These are phyloP conservation scores for Engystomops pustulosus DNA, from an alignment of 2,113 vertebrate species.

Conservation along the genomic window DNA sequence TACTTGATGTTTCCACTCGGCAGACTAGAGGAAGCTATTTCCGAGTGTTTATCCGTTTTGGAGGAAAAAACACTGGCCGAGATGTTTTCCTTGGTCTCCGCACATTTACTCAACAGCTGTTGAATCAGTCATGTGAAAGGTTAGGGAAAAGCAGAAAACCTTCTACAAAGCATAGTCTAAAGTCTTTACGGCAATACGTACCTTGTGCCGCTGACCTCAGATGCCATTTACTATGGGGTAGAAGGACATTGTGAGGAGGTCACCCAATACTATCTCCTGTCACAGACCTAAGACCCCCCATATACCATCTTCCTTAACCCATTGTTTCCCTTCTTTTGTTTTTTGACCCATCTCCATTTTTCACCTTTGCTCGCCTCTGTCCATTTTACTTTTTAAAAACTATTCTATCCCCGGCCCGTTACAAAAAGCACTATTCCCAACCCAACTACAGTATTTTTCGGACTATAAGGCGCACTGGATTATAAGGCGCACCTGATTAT, in stretches of 20 bases:
- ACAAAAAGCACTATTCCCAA: too few relatives aligned
- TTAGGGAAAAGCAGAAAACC: not conserved
- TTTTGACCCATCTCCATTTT: too few relatives aligned
- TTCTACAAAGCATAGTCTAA: not conserved
- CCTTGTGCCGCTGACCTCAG: not conserved
- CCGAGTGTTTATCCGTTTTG: constrained; percentile 4
- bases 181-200: not conserved
- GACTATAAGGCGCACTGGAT: too few relatives aligned
- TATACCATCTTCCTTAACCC: too few relatives aligned
- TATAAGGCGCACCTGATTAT: too few relatives aligned
- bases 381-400: too few relatives aligned
- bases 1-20: not conserved
- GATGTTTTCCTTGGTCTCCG: constrained; percentile 9
- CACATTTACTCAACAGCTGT: constrained; percentile 18
- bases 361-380: too few relatives aligned
- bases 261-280: not conserved
- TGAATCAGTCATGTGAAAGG: constrained; percentile 20
- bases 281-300: too few relatives aligned
- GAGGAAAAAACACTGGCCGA: constrained; percentile 8
- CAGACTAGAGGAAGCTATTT: constrained; percentile 18
- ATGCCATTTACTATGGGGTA: not conserved
- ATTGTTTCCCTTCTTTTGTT: too few relatives aligned
- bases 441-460: too few relatives aligned
- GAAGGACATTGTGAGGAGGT: not conserved
- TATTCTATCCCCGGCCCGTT: too few relatives aligned